A percentile compares a stretch with the other conserved stretches of the same genome.
Evolutionary conservation across 2,797 vertebrate species (phyloP).

Genomic region (Tapirus indicus): DNA sequence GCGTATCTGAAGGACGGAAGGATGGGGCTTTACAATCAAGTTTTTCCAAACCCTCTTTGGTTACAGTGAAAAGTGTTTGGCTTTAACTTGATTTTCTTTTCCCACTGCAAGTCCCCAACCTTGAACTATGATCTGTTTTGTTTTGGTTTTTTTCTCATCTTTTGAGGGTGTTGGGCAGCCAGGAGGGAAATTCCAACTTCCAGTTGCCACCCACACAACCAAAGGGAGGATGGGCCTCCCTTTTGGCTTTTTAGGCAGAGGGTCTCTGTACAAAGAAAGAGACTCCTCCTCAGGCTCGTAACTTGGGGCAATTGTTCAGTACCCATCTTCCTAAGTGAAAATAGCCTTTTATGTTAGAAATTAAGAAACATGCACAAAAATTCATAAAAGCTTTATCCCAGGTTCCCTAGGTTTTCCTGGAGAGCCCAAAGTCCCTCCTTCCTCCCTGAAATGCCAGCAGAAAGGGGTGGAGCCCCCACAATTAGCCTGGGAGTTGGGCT

Average conservation of each 20-base stretch:
- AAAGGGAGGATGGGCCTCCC: neutral
- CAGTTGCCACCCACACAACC: no score
- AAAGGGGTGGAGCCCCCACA: neutral
- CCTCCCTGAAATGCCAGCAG: neutral
- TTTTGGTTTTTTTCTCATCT: neutral
- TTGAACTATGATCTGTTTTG: neutral
- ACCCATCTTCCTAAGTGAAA: neutral
- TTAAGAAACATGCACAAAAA: neutral
- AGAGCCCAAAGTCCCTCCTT: neutral
- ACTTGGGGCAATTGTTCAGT: neutral
- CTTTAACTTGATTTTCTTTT: neutral
- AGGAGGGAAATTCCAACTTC: neutral
- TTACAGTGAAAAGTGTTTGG: accelerated
- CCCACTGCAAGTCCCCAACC: neutral
- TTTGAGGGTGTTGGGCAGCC: accelerated
- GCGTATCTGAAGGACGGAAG: neutral
- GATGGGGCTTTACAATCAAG: neutral
- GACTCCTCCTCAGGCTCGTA: neutral
- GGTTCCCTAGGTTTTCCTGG: neutral
- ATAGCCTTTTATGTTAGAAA: neutral
- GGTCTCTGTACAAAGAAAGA: neutral
- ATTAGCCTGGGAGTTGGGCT: neutral
- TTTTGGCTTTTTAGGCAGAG: neutral
- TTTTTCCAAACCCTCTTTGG: neutral
- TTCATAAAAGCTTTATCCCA: neutral